These are phyloP conservation scores for Lepus americanus DNA, from an alignment of 2,113 vertebrate species.

Conservation along the genomic window DNA sequence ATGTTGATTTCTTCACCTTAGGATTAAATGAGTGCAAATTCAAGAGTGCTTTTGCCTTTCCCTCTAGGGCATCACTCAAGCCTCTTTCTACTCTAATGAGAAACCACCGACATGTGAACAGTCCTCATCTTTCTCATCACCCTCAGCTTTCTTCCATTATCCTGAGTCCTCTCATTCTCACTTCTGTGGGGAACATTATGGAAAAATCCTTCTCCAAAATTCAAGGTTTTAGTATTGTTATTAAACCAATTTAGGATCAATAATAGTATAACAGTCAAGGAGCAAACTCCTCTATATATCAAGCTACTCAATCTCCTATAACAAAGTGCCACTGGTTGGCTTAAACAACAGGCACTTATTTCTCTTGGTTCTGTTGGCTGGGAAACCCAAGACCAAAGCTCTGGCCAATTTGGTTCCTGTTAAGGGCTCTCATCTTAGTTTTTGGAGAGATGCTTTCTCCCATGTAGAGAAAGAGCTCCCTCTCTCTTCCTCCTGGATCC, in stretches of 20 bases:
- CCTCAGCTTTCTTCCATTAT: rapidly evolving
- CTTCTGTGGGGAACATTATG: neutral
- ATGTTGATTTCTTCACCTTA: neutral
- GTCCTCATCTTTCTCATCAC: neutral
- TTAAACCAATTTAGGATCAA: neutral
- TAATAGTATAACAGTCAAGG: neutral
- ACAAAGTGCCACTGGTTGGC: neutral
- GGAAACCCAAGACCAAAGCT: neutral
- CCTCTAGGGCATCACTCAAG: neutral
- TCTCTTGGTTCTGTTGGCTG: neutral
- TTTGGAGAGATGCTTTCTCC: neutral
- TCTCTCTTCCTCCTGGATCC: neutral
- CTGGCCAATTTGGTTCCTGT: neutral
- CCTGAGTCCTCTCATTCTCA: neutral
- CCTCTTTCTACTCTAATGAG: neutral
- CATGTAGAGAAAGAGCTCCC: neutral
- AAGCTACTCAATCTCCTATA: no score
- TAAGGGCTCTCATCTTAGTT: neutral
- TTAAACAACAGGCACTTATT: neutral
- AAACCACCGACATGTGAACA: neutral
- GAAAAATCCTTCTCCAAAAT: neutral
- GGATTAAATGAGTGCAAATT: neutral
- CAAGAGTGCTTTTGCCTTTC: neutral
- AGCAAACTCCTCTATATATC: neutral
- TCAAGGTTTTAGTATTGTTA: neutral